Conservation (phyloP, 2,888 invertebrate genomes). For the Ichneumon xanthorius region DNA sequence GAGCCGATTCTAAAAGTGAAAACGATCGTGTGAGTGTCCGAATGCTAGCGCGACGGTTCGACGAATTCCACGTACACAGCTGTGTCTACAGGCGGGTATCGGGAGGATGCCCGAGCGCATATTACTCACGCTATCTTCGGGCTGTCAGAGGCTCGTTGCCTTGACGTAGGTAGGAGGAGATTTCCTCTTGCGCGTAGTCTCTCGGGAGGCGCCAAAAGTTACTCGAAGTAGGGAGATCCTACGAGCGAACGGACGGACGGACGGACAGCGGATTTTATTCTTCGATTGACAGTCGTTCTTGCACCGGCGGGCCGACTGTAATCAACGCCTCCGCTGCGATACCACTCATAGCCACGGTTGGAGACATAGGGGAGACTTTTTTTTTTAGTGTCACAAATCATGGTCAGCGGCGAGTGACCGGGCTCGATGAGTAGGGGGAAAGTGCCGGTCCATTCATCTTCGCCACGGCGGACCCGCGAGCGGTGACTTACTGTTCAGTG, state of each 20-base stretch:
- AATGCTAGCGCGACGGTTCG: slow-evolving; percentile 38
- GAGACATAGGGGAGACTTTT: background rate
- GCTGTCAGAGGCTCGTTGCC: slow-evolving; percentile 4
- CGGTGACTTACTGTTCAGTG: slow-evolving; percentile 17
- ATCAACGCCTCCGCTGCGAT: slow-evolving; percentile 35
- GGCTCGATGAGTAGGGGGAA: slow-evolving; percentile 24
- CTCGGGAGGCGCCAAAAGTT: slow-evolving; percentile 72
- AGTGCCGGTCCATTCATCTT: slow-evolving; percentile 29
- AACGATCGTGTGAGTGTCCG: slow-evolving; percentile 8
- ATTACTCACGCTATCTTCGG: slow-evolving; percentile 36
- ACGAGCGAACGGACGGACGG: slow-evolving; percentile 64
- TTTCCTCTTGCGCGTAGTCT: slow-evolving; percentile 14
- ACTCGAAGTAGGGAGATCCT: slow-evolving; percentile 71
- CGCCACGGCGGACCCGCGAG: slow-evolving; percentile 8
- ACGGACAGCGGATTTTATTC: slow-evolving; percentile 63
- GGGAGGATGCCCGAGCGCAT: background rate
- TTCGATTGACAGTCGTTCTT: slow-evolving; percentile 76
- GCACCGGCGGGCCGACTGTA: slow-evolving; percentile 72
- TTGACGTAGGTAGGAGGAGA: slow-evolving; percentile 9
- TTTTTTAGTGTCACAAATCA: slow-evolving; percentile 3
- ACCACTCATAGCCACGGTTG: background rate
- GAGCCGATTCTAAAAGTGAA: slow-evolving; percentile 52
- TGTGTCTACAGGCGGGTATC: background rate
- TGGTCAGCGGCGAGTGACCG: slow-evolving; percentile 16
- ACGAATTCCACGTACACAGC: slow-evolving; percentile 32